phyloP scores from a whole-genome alignment of 2,888 invertebrate genomes.

The Dolichopus griseipennis region DNA sequence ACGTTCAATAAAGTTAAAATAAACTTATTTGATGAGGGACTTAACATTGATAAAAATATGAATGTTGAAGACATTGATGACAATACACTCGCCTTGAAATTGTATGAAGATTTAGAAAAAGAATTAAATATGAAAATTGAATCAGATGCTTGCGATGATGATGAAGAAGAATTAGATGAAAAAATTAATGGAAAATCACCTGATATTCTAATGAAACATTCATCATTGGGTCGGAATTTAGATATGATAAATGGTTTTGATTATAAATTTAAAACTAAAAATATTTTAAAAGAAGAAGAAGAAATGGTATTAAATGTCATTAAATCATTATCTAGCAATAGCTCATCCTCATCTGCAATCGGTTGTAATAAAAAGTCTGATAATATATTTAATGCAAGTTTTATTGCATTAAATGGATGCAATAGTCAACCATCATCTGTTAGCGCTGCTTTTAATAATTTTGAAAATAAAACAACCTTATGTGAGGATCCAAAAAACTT shows the following conservation, averaged over 20 bases:
- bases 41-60: too few relatives aligned
- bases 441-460: not conserved
- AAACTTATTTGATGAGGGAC: too few relatives aligned
- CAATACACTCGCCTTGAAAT: not conserved
- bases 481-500: conserved; percentile 4
- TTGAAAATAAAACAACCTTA: not conserved
- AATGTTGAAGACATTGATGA: conserved; percentile 8
- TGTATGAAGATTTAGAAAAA: not conserved
- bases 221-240: conserved; percentile 16
- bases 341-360: not conserved
- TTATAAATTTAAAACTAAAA: conserved; percentile 18
- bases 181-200: not conserved
- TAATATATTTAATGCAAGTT: conserved; percentile 9
- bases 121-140: conserved; percentile 7
- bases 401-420: conserved; percentile 1
- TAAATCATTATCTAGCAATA: conserved; percentile 17
- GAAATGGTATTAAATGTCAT: conserved; percentile 24
- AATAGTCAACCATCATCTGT: not conserved
- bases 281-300: conserved; percentile 22
- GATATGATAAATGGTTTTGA: conserved; percentile 21
- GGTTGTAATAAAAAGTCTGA: conserved; percentile 4
- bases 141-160: not conserved
- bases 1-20: too few relatives aligned
- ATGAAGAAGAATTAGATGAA: not conserved
- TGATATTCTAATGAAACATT: conserved; percentile 12